A percentile compares a stretch with the other conserved stretches of the same genome.
Conservation (phyloP, 2,888 invertebrate species). For the Tetramorium bicarinatum region DNA sequence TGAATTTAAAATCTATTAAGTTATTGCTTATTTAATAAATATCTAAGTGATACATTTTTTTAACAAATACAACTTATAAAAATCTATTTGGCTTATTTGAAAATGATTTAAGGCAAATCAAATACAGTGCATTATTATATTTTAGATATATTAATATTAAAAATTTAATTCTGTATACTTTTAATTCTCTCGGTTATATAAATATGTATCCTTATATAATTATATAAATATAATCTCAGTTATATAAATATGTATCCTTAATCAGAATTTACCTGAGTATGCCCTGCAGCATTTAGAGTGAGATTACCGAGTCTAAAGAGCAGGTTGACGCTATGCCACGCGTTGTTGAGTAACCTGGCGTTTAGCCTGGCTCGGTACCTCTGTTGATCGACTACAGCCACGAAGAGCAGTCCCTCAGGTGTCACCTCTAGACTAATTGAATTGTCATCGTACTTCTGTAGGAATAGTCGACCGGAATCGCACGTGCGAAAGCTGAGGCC, state of each 20-base stretch:
- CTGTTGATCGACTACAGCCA: slow-evolving; percentile 86
- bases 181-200: background rate
- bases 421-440: slow-evolving; percentile 84
- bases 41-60: background rate
- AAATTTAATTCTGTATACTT: background rate
- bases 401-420: slow-evolving; percentile 87
- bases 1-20: slow-evolving; percentile 5
- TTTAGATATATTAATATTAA: background rate
- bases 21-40: background rate
- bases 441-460: slow-evolving; percentile 83
- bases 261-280: slow-evolving; percentile 87
- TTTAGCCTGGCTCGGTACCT: slow-evolving; percentile 89
- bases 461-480: slow-evolving; percentile 87
- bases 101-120: background rate
- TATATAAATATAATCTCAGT: background rate
- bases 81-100: background rate
- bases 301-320: slow-evolving; percentile 89
- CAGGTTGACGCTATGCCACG: slow-evolving; percentile 93
- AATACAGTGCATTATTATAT: background rate
- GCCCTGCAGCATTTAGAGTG: slow-evolving; percentile 87
- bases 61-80: background rate
- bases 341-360: slow-evolving; percentile 92
- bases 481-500: slow-evolving; percentile 95
- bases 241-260: background rate
- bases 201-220: background rate